Evolutionary conservation across 2,113 vertebrate genomes (phyloP).

Genomic region (Heterotilapia buettikoferi): DNA sequence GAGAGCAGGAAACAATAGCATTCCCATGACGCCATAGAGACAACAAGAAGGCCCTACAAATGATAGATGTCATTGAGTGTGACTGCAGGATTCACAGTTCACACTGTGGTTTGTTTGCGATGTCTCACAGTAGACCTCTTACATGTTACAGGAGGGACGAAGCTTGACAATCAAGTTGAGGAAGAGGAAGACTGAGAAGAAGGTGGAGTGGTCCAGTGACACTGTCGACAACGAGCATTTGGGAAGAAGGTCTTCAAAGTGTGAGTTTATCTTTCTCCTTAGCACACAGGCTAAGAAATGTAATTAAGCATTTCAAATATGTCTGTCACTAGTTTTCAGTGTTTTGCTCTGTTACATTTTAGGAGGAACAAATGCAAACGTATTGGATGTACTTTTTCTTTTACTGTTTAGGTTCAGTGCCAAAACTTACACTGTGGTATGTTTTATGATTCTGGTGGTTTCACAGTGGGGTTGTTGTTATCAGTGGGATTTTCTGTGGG

Average conservation of each 20-base stretch:
- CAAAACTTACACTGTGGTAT: not conserved
- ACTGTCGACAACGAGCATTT: constrained; percentile 91
- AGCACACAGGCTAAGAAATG: not conserved
- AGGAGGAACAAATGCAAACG: not conserved
- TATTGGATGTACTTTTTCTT: not conserved
- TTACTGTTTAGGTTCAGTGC: fast-evolving
- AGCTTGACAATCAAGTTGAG: constrained; percentile 88
- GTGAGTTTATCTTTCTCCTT: constrained; percentile 65
- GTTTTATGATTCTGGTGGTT: fast-evolving
- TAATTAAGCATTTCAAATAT: not conserved
- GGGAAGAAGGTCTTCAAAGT: constrained; percentile 88
- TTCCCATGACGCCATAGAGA: not conserved
- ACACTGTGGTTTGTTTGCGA: not conserved
- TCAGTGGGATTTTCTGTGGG: not conserved
- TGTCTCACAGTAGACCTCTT: not conserved
- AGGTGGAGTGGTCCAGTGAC: constrained; percentile 91
- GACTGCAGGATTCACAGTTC: not conserved
- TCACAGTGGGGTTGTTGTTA: not conserved
- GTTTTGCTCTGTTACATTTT: fast-evolving
- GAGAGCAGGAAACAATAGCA: not conserved
- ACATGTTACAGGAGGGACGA: constrained; percentile 77
- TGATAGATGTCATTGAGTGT: not conserved
- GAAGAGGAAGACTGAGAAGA: constrained; percentile 90
- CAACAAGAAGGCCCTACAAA: not conserved
- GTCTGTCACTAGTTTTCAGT: not conserved